Base-by-base conservation (phyloP, 2,888 invertebrate genomes). In the Tipula lateralis region DNA sequence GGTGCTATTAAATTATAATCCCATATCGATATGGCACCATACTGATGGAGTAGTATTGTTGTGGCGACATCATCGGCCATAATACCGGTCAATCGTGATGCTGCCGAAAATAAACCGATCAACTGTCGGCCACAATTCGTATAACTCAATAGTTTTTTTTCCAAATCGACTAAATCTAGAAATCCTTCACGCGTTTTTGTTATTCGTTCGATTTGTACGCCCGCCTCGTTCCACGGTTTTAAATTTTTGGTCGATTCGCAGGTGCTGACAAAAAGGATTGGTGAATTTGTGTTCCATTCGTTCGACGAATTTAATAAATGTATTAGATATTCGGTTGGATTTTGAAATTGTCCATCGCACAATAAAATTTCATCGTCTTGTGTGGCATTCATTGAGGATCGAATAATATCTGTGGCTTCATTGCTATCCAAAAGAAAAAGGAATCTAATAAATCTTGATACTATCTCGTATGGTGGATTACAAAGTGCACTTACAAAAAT, bases 41-140 rank as follows among this genome's bases (percentile, higher is more conserved):
- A 95, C 1, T 93, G 95, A 88, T 97, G 97, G 13, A 97, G 91
- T 3, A 96, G 91, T 16, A 94, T 90, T 0, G 96, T 96, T 7
- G 97, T 94, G 0, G 94, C 94, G 1, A 96, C 93, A 87, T 96
- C 96, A 90, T 97, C 96, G 80, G 94, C 93, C 39, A 97, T 88
- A n/a, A 96, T 94, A 6, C 97, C 97, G 0, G 97, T 96, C n/a
- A 97, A 92, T 88, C 96, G 96, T 29, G 96, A 96, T 1, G 96
- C 96, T 0, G 96, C 96, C 29, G 95, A 93, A 89, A 97, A 97
- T 89, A 95, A 95, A 0, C 97, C 97, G 84, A 97, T 94, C 90
- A 97, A 90, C 87, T 93, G 92, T 85, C 93, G 91, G n/a, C 93
- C 93, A 13, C 91, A 91, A 24, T 91, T 91, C 19, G 93, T 91